Base-by-base conservation (phyloP, 2,113 vertebrate genomes). In the Clupea harengus region DNA sequence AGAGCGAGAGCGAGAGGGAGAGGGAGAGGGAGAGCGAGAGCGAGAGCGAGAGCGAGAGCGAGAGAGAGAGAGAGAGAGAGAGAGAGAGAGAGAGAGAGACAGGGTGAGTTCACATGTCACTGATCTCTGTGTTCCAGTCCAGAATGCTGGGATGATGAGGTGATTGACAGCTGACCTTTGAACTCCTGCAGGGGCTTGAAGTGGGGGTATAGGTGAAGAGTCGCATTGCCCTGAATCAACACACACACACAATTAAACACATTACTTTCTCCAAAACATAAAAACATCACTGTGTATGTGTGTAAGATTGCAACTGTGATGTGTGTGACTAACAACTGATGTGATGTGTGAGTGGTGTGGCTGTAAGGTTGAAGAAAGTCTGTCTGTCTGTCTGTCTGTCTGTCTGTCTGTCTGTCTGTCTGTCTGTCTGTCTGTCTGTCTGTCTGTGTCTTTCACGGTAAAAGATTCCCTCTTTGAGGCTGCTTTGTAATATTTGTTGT, bases 161-260 rank as follows among this genome's bases (percentile, higher is more conserved):
- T 60, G 20, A 60, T 10, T 49, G 44, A 32, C 82, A 22, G 81
- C 93, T 92, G 84, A 96, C 96, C 96, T 95, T 94, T 94, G 91
- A 96, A 96, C 15, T 95, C 88, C 75, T 97, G 95, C 87, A 96
- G 91, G 67, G 95, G 91, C 87, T 96, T 96, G 91, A 96, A 96
- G 87, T 96, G 96, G 25, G 96, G 96, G 86, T 96, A 96, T 0
- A 97, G 88, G 88, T 96, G 96, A 22, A 96, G 94, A 0, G 96
- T 96, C 5, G 96, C 96, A 83, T 97, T 96, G 50, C 96, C 96
- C 96, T 96, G 64, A 80, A 89, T 6, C 25, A 22, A 47, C 32
- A 83, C 47, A 83, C 64, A 84, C 82, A 81, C 22, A 67, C 54
- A 60, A 5, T 6, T 11, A 49, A 9, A 49, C 47, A 49, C 47